Conservation (phyloP, 2,888 invertebrate genomes). For the Baccha elongata region DNA sequence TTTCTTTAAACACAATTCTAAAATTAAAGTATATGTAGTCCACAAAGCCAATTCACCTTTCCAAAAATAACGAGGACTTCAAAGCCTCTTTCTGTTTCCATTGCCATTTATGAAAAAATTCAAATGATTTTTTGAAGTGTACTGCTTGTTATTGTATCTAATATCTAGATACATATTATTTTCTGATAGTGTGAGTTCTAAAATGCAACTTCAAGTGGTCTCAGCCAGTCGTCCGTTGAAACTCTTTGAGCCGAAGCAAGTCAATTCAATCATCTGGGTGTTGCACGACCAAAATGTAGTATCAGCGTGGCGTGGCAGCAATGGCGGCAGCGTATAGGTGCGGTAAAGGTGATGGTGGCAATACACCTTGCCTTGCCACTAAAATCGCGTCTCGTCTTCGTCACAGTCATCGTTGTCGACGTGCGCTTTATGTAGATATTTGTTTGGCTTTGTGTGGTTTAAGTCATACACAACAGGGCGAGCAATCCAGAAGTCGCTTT, state of each 20-base stretch:
- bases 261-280: slow-evolving; percentile 50
- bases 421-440: slow-evolving; percentile 58
- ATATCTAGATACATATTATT: no score
- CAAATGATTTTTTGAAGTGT: neutral
- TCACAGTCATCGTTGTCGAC: neutral
- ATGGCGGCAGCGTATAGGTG: no score
- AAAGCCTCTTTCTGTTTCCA: no score
- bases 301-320: neutral
- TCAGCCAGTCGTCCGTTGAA: slow-evolving; percentile 17
- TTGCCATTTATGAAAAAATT: no score
- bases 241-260: slow-evolving; percentile 30
- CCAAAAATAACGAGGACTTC: neutral
- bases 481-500: slow-evolving; percentile 49
- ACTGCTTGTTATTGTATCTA: neutral
- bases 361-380: slow-evolving; percentile 16
- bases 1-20: no score
- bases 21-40: neutral
- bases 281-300: slow-evolving; percentile 34
- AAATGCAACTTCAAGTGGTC: slow-evolving; percentile 61
- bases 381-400: neutral
- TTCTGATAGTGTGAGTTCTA: slow-evolving; percentile 15
- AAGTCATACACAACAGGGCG: slow-evolving; percentile 36
- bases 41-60: no score
- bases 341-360: slow-evolving; percentile 8
- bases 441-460: slow-evolving; percentile 70